Evolutionary conservation across 1,140 invertebrate species (phyloP).

Genomic region (Zaprionus davidi): DNA sequence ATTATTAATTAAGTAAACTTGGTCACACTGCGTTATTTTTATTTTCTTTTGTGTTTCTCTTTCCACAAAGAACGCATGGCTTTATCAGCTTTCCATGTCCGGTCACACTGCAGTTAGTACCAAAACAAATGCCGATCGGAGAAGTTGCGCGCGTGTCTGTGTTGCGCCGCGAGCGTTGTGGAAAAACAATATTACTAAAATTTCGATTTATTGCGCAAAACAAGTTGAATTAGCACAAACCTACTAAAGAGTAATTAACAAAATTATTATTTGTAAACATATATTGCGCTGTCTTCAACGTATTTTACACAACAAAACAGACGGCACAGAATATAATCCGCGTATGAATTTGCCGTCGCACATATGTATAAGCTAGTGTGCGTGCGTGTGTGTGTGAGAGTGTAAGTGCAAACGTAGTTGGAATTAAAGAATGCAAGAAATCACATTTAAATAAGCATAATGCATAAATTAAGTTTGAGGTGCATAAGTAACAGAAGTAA

Average conservation of each 20-base stretch:
- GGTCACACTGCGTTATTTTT: slow-evolving; percentile 16
- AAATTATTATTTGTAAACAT: slow-evolving; percentile 3
- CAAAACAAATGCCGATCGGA: slow-evolving; percentile 55
- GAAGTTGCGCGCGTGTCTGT: slow-evolving; percentile 49
- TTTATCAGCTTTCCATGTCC: slow-evolving; percentile 1
- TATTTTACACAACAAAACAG: background rate
- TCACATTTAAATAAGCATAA: slow-evolving; percentile 36
- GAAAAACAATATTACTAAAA: slow-evolving; percentile 31
- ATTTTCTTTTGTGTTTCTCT: slow-evolving; percentile 22
- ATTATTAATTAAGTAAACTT: background rate
- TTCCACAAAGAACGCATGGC: slow-evolving; percentile 11
- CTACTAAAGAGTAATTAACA: slow-evolving; percentile 27
- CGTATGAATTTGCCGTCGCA: slow-evolving; percentile 22
- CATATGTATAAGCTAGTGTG: slow-evolving; percentile 9
- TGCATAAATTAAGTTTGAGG: slow-evolving; percentile 40
- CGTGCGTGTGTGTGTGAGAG: slow-evolving; percentile 11
- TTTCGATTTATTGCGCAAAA: slow-evolving; percentile 38
- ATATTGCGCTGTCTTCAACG: background rate
- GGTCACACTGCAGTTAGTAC: slow-evolving; percentile 53
- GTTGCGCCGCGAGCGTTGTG: slow-evolving; percentile 50
- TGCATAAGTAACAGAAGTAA: slow-evolving; percentile 45
- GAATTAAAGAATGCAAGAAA: slow-evolving; percentile 38
- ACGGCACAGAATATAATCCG: slow-evolving; percentile 5
- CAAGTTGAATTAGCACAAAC: slow-evolving; percentile 27
- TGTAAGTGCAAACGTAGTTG: slow-evolving; percentile 35